phyloP scores from a whole-genome alignment of 2,888 invertebrate species.

The Ceramica pisi region DNA sequence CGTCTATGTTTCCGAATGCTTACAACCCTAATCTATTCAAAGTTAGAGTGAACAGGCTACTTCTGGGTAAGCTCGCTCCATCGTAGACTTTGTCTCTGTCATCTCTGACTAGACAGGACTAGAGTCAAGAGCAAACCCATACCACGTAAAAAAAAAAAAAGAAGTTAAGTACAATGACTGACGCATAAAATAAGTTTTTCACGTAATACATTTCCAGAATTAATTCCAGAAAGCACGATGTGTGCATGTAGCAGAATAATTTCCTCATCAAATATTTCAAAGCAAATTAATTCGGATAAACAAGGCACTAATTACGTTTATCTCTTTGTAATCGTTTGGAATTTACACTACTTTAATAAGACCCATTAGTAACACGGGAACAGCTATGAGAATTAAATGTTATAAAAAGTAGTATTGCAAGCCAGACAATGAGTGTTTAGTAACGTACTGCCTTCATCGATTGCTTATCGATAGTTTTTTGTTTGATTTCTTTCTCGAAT shows the following conservation, averaged over 20 bases:
- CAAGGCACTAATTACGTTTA: conserved; percentile 8
- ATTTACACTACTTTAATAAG: conserved; percentile 28
- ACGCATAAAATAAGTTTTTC: too few relatives aligned
- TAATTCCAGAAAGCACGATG: not conserved
- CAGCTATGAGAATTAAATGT: conserved; percentile 44
- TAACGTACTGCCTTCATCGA: conserved; percentile 59
- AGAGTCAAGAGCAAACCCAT: too few relatives aligned
- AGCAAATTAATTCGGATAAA: conserved; percentile 11
- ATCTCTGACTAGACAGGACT: too few relatives aligned
- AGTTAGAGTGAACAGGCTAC: too few relatives aligned
- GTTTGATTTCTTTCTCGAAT: conserved; percentile 46
- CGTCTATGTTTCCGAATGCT: too few relatives aligned
- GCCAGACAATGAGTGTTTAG: conserved; percentile 56
- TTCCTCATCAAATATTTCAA: conserved; percentile 4
- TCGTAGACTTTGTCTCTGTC: too few relatives aligned
- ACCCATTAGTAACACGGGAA: conserved; percentile 39
- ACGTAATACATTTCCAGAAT: conserved; percentile 13
- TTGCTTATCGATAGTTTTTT: conserved; percentile 52
- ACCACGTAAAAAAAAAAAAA: too few relatives aligned
- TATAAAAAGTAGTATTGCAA: conserved; percentile 45
- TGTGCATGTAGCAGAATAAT: conserved; percentile 16
- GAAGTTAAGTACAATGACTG: too few relatives aligned
- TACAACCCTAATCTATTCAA: too few relatives aligned
- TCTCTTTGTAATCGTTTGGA: conserved; percentile 39
- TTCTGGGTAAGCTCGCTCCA: too few relatives aligned